These are phyloP conservation scores for Heliconius cydno DNA, from an alignment of 2,888 invertebrate species.

Conservation along the genomic window DNA sequence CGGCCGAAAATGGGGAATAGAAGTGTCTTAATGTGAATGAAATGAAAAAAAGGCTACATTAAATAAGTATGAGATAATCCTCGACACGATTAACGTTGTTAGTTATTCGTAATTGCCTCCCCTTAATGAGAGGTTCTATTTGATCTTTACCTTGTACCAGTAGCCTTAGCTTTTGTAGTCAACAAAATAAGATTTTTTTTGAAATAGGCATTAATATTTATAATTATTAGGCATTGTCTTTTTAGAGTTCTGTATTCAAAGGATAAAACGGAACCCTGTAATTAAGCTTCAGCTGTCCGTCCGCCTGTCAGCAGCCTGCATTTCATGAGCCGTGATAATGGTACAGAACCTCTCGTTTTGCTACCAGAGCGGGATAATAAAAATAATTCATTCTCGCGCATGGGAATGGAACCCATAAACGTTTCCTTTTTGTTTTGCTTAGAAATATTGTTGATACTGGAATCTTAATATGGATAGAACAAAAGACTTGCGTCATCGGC, in stretches of 20 bases:
- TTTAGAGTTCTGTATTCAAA: too few species aligned
- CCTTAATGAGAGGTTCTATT: neutral
- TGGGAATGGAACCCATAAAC: neutral
- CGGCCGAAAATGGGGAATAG: neutral
- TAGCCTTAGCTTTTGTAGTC: neutral
- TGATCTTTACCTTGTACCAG: neutral
- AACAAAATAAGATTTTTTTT: too few species aligned
- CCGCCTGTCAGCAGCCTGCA: too few species aligned
- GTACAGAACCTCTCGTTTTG: neutral
- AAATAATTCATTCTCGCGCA: neutral
- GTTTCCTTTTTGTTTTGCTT: neutral
- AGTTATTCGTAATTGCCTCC: conserved; percentile 15
- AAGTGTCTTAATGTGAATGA: neutral
- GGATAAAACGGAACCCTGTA: too few species aligned
- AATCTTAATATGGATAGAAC: neutral
- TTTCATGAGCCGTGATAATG: neutral
- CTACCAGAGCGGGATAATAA: neutral
- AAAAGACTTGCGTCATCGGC: neutral
- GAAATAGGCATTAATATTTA: too few species aligned
- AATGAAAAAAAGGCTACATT: neutral
- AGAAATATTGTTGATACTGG: neutral
- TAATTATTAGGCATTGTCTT: too few species aligned
- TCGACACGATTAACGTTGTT: conserved; percentile 5
- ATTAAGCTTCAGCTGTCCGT: too few species aligned
- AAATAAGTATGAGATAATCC: conserved; percentile 13